Conservation (phyloP, 2,113 vertebrate species). For the Corvus moneduloides region DNA sequence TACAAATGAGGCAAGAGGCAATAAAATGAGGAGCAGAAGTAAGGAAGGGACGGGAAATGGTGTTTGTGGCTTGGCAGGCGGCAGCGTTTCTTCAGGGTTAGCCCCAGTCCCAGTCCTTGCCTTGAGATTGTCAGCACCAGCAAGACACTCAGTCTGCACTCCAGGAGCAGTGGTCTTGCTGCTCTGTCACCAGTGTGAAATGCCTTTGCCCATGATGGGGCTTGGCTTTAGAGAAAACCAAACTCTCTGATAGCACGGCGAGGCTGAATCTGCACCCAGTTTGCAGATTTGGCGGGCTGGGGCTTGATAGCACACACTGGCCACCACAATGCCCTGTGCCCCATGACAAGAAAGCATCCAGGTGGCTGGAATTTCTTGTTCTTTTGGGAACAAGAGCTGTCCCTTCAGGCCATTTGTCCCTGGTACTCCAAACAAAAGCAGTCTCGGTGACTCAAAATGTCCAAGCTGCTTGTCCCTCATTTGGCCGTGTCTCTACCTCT, state of each 20-base stretch:
- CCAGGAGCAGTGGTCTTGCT: background rate
- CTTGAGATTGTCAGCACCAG: background rate
- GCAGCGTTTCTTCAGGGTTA: background rate
- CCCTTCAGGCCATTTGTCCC: background rate
- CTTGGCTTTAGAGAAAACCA: background rate
- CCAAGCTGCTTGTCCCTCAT: background rate
- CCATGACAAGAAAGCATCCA: background rate
- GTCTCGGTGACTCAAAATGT: rapidly evolving
- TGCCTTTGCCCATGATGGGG: background rate
- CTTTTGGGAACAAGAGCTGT: background rate
- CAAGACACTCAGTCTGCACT: background rate
- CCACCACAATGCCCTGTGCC: rapidly evolving
- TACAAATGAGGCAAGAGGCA: background rate
- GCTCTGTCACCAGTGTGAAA: background rate
- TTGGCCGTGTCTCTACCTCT: background rate
- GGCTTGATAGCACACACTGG: background rate
- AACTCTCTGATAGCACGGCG: rapidly evolving
- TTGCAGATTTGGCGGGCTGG: background rate
- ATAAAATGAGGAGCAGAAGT: background rate
- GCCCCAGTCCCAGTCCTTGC: background rate
- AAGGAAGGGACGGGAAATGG: background rate
- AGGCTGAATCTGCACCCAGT: rapidly evolving
- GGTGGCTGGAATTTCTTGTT: background rate
- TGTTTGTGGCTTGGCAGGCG: background rate
- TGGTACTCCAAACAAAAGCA: background rate